Evolutionary conservation across 2,113 vertebrate species (phyloP).

Genomic region (Craseonycteris thonglongyai): DNA sequence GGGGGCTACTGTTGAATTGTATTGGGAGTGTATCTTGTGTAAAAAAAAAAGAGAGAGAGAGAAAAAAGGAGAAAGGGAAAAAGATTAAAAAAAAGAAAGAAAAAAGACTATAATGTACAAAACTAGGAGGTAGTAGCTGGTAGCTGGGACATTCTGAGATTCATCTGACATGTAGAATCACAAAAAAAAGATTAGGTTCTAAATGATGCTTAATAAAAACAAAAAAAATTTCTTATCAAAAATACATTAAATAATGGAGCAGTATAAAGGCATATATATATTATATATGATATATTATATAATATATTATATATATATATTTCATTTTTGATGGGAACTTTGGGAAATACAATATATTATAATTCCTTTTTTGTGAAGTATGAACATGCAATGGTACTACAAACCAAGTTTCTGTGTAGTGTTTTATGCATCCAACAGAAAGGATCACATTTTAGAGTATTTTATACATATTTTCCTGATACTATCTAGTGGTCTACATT

Average conservation of each 20-base stretch:
- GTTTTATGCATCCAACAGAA: background rate
- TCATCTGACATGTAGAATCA: background rate
- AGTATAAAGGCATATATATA: background rate
- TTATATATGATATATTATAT: background rate
- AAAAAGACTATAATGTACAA: background rate
- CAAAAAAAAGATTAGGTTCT: background rate
- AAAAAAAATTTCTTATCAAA: background rate
- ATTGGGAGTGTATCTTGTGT: too few species aligned
- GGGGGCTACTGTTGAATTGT: background rate
- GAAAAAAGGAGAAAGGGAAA: too few species aligned
- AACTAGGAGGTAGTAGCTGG: background rate
- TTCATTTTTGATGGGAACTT: background rate
- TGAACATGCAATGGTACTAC: background rate
- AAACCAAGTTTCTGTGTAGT: background rate
- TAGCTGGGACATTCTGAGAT: background rate
- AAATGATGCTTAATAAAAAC: background rate
- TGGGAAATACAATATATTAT: background rate
- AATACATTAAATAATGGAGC: background rate
- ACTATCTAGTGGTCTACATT: background rate
- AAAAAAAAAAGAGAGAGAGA: fast-evolving
- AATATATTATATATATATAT: background rate
- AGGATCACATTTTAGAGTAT: background rate
- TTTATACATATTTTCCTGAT: background rate
- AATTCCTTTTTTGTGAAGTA: background rate
- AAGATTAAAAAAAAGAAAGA: too few species aligned